Evolutionary conservation across 2,797 vertebrate species (phyloP).

Genomic region (Urosaurus nigricauda): DNA sequence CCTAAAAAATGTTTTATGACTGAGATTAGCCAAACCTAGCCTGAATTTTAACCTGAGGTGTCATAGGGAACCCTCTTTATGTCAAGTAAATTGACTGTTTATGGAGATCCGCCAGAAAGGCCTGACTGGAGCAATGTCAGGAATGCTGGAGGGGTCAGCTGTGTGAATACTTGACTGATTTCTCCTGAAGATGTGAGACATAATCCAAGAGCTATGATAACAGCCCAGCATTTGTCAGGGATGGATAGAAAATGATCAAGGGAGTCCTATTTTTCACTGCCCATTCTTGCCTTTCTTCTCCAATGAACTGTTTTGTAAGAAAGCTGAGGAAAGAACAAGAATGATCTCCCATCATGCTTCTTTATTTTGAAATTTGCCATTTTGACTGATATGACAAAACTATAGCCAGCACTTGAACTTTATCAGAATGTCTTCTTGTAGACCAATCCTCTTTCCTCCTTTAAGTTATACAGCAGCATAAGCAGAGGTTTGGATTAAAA

Average conservation of each 20-base stretch:
- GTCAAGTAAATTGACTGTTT: conserved; percentile 66
- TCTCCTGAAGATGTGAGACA: conserved; percentile 53
- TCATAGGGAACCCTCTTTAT: conserved; percentile 36
- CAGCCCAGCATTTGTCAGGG: conserved; percentile 41
- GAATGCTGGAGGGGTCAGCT: conserved; percentile 61
- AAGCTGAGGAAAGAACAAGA: not conserved
- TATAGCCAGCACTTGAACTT: not conserved
- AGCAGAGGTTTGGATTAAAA: not conserved
- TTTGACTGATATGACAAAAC: not conserved
- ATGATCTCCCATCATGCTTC: not conserved
- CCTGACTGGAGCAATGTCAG: conserved; percentile 64
- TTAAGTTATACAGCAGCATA: not conserved
- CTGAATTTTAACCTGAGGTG: conserved; percentile 50
- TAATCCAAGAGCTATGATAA: conserved; percentile 46
- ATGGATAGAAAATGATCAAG: conserved; percentile 54
- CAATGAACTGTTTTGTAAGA: not conserved
- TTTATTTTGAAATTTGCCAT: conserved; percentile 51
- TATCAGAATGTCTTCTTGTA: not conserved
- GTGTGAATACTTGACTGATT: conserved; percentile 44
- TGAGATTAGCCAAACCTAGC: conserved; percentile 36
- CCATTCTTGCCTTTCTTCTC: conserved; percentile 11
- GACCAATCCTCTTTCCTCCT: not conserved
- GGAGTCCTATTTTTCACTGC: conserved; percentile 19
- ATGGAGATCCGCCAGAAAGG: conserved; percentile 44
- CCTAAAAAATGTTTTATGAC: conserved; percentile 50